Evolutionary conservation across 2,888 invertebrate species (phyloP), one percentile per base, ranked within the genome.

Genomic region (Actias luna): DNA sequence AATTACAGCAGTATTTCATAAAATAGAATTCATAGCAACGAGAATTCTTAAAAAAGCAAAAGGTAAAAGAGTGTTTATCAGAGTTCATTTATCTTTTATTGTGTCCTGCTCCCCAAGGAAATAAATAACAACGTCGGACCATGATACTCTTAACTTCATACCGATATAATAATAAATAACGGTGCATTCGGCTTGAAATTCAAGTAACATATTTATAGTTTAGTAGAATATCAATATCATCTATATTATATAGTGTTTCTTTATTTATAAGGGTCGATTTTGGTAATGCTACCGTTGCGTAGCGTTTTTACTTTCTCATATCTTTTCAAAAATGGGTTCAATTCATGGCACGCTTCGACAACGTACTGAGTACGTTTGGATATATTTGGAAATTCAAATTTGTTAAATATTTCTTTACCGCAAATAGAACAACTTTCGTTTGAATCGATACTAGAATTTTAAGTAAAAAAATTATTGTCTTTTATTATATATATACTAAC

Each of bases 31-130:
- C 18, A n/a, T 16, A 22, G 25, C 22, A 12, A 50, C 2, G 12
- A 50, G 25, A 50, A 25, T 50, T 25, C 25, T 25, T 25, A 25
- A 22, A 39, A 22, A 50, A 22, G 25, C 25, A 25, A 50, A 50
- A 22, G 46, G 25, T 25, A 50, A 46, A 25, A 50, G 18, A 18
- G 7, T 42, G 18, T 50, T 12, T 50, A 50, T 50, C 12, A 22
- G 46, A 50, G 10, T 50, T 25, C 46, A 50, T 50, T 25, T 50
- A 50, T 50, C 25, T 50, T 50, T 22, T 25, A 50, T 50, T 50
- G 25, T 50, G 46, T 50, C 46, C 12, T 14, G 46, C 12, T 50
- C 25, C 46, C 46, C 10, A 10, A 25, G 25, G 46, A 50, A 50
- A 50, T 50, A 50, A 50, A 50, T 25, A 50, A 50, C 25, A 50